These are phyloP conservation scores for Pyrrhosoma nymphula DNA, from an alignment of 2,888 invertebrate species.

Conservation along the genomic window DNA sequence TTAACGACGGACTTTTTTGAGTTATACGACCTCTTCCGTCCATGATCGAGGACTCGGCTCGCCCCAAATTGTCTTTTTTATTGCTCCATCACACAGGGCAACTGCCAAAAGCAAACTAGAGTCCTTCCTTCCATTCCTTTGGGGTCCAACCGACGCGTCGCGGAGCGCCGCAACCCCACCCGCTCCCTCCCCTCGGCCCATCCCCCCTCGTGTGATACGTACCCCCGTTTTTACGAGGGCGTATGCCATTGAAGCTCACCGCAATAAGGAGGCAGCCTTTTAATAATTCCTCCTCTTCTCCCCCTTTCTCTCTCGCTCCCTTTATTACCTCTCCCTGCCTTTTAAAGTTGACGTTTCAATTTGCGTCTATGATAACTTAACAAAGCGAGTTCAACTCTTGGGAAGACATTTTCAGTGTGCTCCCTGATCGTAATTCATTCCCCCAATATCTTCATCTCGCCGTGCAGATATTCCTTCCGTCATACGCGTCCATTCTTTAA, in stretches of 20 bases:
- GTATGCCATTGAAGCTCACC: not conserved
- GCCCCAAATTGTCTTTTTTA: slow-evolving; percentile 21
- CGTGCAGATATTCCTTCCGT: no score
- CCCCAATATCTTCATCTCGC: no score
- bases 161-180: not conserved
- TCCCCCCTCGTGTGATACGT: not conserved
- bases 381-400: not conserved
- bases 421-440: not conserved
- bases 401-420: not conserved
- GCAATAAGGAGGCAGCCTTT: not conserved
- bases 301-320: not conserved
- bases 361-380: slow-evolving; percentile 17
- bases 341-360: slow-evolving; percentile 13
- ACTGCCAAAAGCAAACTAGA: not conserved
- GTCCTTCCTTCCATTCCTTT: not conserved
- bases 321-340: not conserved
- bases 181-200: not conserved
- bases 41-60: not conserved
- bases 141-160: not conserved
- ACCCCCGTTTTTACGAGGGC: not conserved
- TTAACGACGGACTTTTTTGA: slow-evolving; percentile 16
- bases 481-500: no score
- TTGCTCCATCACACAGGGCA: not conserved
- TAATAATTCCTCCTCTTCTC: slow-evolving; percentile 6
- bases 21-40: not conserved